Evolutionary conservation across 2,888 invertebrate genomes (phyloP).

Genomic region (Elegia similella): DNA sequence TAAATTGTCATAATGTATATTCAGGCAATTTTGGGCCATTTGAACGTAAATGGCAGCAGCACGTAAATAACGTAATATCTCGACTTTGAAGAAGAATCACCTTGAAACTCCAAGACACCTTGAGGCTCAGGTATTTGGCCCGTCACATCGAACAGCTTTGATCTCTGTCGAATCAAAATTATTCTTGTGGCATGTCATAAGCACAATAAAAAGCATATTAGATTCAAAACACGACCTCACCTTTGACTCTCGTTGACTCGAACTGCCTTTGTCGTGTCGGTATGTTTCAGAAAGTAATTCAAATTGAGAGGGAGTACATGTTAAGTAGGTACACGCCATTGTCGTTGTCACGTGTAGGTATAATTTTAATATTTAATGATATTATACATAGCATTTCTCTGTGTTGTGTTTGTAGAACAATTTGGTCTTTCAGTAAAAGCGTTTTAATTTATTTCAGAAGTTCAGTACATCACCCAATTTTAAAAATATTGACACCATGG

Average conservation of each 20-base stretch:
- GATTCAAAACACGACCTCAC: conserved; percentile 24
- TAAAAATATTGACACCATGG: too few species aligned
- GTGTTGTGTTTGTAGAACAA: background rate
- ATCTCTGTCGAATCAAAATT: conserved; percentile 1
- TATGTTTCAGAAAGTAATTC: conserved; percentile 21
- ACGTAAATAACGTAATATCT: too few species aligned
- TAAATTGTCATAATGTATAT: too few species aligned
- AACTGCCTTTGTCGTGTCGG: conserved; percentile 40
- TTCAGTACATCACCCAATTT: too few species aligned
- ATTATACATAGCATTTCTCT: background rate
- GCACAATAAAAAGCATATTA: conserved; percentile 6
- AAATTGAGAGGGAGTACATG: conserved; percentile 15
- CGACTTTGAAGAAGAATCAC: too few species aligned
- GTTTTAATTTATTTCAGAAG: too few species aligned
- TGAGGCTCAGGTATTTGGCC: background rate
- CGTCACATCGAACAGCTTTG: background rate
- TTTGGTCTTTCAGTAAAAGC: too few species aligned
- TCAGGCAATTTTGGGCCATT: too few species aligned
- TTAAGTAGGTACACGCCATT: conserved; percentile 8
- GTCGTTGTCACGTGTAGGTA: background rate
- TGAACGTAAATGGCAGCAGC: too few species aligned
- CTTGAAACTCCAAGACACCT: too few species aligned
- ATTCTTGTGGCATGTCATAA: background rate
- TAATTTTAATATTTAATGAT: conserved; percentile 10
- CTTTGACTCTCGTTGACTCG: conserved; percentile 37